Conservation (phyloP, 2,113 vertebrate species). For the Ramphastos sulfuratus region DNA sequence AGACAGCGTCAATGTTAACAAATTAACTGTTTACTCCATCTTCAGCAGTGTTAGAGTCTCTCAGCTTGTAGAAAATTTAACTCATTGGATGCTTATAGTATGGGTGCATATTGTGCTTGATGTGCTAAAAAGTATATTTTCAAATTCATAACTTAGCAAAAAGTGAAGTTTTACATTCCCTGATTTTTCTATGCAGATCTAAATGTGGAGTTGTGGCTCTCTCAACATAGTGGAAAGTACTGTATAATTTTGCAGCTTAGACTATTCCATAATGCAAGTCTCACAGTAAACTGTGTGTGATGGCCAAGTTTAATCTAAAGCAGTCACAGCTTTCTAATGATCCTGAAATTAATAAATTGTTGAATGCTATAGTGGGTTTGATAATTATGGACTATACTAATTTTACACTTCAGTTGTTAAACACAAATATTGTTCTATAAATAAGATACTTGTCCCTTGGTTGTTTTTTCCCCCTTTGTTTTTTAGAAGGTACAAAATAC, state of each 20-base stretch:
- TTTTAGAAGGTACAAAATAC: not conserved
- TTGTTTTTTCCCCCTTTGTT: not conserved
- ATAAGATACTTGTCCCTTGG: not conserved
- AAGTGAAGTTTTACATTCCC: not conserved
- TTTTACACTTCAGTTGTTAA: not conserved
- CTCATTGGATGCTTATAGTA: not conserved
- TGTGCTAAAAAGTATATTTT: not conserved
- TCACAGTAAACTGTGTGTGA: no score
- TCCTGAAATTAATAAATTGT: not conserved
- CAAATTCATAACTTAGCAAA: conserved; percentile 10
- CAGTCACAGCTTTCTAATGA: not conserved
- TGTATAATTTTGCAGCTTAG: conserved; percentile 6
- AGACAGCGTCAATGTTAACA: conserved; percentile 9
- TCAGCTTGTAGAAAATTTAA: not conserved
- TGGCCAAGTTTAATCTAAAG: not conserved
- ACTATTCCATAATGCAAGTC: not conserved
- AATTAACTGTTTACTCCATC: conserved; percentile 45
- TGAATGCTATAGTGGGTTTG: not conserved
- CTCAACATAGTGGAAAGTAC: not conserved
- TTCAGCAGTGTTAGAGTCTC: not conserved
- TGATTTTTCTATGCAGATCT: not conserved
- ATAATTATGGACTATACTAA: not conserved
- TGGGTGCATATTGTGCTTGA: conserved; percentile 15
- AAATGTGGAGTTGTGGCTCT: conserved; percentile 12
- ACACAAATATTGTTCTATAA: not conserved